Evolutionary conservation across 1,140 invertebrate genomes (phyloP), one percentile per base, ranked within the genome.

Genomic region (Lycorma delicatula): DNA sequence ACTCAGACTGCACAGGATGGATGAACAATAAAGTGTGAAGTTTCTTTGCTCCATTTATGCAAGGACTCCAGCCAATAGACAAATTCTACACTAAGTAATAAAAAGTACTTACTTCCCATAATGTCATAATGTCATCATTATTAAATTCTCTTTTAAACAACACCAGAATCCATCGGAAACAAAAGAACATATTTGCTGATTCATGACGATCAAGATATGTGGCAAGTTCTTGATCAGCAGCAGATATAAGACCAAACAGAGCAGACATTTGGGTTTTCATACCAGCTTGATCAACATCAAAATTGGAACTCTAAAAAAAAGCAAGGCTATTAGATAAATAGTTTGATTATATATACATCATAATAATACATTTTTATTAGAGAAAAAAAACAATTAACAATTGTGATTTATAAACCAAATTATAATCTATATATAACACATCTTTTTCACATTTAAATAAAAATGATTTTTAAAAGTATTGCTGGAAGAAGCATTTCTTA

Each of bases 111-210:
- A 71, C 67, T 61, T 82, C 71, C 74, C 73, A 75, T 16, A 75
- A 61, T 3, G 41, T 81, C 75, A 90, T 82, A 38, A 89, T 84
- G 66, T 91, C 86, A 3, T 79, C 72, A 47, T 83, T 77, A 25
- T 78, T 79, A 64, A 92, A 84, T 73, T 92, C 89, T 60, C 89
- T 71, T 72, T 92, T 92, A 64, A 89, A 91, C 72, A 87, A 80
- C 7, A 92, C 87, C 3, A 92, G 74, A 2, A 91, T 75, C 89
- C 89, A 91, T 16, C 97, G 86, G 74, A 99, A 99, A 73, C 93
- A 98, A 73, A 99, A 99, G 70, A 95, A 98, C 87, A 99, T 93
- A 71, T 98, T 98, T 3, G 87, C 89, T 2, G 95, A 97, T 60
- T 98, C 94, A 66, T 97, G 89, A 23, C 79, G 82, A 60, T 90